phyloP scores from a whole-genome alignment of 1,140 invertebrate genomes.

The Gerris buenoi region DNA sequence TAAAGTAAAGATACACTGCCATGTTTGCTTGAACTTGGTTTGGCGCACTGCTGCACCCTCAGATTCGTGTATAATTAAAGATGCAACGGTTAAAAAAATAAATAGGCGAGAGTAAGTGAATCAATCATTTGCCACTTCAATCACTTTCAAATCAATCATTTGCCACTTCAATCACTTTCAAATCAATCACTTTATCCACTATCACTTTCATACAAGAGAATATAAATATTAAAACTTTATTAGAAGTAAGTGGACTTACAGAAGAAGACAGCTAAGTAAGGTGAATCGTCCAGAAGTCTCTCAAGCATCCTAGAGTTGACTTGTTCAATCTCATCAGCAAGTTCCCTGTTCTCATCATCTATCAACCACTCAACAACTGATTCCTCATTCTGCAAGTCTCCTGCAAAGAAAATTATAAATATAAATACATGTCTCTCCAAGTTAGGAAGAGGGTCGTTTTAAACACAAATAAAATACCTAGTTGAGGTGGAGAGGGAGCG shows the following conservation, averaged over 20 bases:
- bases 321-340: conserved; percentile 86
- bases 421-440: no score
- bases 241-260: conserved; percentile 46
- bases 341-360: conserved; percentile 82
- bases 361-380: conserved; percentile 83
- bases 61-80: no score
- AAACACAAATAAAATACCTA: no score
- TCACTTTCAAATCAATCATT: conserved; percentile 5
- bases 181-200: not conserved
- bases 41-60: no score
- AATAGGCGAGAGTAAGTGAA: no score
- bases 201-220: not conserved
- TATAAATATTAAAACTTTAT: not conserved
- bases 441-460: no score
- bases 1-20: no score
- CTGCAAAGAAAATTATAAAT: no score
- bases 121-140: no score
- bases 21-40: no score
- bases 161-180: not conserved
- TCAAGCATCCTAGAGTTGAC: conserved; percentile 83
- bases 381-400: conserved; percentile 79
- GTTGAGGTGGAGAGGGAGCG: no score
- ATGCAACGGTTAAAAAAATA: no score
- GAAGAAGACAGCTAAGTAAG: conserved; percentile 79
- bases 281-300: conserved; percentile 69